Evolutionary conservation across 2,888 invertebrate species (phyloP).

Genomic region (Amblyteles armatorius): DNA sequence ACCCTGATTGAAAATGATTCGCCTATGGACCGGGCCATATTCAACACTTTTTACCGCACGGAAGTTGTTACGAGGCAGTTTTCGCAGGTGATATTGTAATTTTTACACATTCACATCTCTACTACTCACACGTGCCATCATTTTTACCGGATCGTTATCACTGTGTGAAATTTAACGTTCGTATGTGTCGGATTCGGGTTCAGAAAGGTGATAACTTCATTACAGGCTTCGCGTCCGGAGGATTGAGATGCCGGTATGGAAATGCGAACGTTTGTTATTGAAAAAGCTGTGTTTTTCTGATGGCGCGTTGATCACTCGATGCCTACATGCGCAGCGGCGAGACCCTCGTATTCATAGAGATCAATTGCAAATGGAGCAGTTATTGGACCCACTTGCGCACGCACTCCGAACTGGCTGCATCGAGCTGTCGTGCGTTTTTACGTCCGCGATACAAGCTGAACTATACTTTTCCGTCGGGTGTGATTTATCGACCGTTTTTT

Average conservation of each 20-base stretch:
- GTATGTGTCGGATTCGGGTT: background rate
- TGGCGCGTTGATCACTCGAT: conserved; percentile 79
- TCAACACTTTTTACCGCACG: too few relatives aligned
- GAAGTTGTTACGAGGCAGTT: too few relatives aligned
- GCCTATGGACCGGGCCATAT: too few relatives aligned
- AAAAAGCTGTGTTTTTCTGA: background rate
- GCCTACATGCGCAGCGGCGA: conserved; percentile 77
- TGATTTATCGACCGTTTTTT: conserved; percentile 6
- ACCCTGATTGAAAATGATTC: too few relatives aligned
- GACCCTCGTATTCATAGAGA: conserved; percentile 79
- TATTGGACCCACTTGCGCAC: conserved; percentile 66
- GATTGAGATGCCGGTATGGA: conserved; percentile 8
- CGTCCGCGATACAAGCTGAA: conserved; percentile 5
- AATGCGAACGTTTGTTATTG: background rate
- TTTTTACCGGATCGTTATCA: too few relatives aligned
- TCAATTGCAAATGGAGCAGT: conserved; percentile 79
- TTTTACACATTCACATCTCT: too few relatives aligned
- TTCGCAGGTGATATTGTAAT: too few relatives aligned
- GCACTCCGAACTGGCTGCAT: background rate
- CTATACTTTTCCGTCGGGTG: background rate
- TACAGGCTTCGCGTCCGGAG: background rate
- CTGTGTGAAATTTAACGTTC: too few relatives aligned
- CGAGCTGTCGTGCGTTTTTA: background rate
- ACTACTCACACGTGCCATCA: too few relatives aligned
- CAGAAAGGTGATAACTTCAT: conserved; percentile 15